Base-by-base conservation (phyloP, 2,113 vertebrate genomes). In the Prionailurus viverrinus region DNA sequence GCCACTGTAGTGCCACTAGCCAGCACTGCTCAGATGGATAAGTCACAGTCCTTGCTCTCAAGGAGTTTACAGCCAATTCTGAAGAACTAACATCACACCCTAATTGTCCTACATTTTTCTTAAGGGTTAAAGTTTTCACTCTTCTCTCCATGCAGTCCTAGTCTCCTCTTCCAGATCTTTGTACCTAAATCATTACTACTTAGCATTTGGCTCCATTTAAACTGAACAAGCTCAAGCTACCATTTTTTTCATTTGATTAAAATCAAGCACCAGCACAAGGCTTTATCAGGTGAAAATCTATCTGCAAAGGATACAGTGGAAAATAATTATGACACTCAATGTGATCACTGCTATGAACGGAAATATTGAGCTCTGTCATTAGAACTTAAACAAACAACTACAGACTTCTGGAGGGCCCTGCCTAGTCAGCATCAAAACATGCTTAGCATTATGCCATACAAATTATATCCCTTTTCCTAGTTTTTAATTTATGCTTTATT, bases 161-260 rank as follows among this genome's bases (percentile, higher is more conserved):
- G 61, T 31, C 39, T 79, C 69, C 63, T 97, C 58, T 87, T 58
- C 65, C 68, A 87, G 68, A 55, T 19, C 73, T 55, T 61, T 69
- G 71, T 65, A 55, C 15, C n/a, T 79, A 82, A 80, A 55, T 95
- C 76, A 71, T 83, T 68, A 92, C 74, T 82, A 33, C 23, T 95
- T 81, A 88, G 45, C 48, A 76, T 55, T 71, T 33, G 89, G 80
- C 66, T 41, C 73, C 73, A 95, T 2, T 92, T 89, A 84, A 95
- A 85, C 1, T 69, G 33, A 93, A 89, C 16, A 71, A 97, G 41
- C 51, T 92, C 73, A 89, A 91, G 31, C 45, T 91, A 68, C 39
- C 16, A 55, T 82, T 65, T 80, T 84, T 96, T 85, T 48, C 66
- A 92, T 97, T 89, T 91, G 78, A 96, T 94, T 81, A 95, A 91